Percentiles rank a stretch among this genome's conserved stretches.
These are phyloP conservation scores for Anodontia alba DNA, from an alignment of 2,888 invertebrate species.

Conservation along the genomic window DNA sequence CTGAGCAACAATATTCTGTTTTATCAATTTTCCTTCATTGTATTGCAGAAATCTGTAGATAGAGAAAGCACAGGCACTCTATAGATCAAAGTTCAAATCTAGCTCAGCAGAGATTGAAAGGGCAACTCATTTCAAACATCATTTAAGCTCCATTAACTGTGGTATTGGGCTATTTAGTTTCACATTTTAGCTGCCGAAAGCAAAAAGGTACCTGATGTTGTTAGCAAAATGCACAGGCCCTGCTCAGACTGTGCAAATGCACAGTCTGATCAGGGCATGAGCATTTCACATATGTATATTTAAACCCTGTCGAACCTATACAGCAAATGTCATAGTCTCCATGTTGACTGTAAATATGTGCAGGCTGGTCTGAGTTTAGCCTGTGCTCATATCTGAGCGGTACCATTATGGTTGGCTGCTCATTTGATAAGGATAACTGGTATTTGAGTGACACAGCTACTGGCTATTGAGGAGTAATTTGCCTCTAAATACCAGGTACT, in stretches of 20 bases:
- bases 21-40: background rate
- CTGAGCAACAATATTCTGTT: background rate
- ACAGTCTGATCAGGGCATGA: too few species aligned
- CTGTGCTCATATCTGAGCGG: too few species aligned
- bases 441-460: background rate
- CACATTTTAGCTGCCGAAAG: too few species aligned
- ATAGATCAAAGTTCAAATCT: background rate
- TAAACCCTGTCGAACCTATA: too few species aligned
- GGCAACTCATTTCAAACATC: conserved; percentile 16
- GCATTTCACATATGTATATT: too few species aligned
- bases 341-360: too few species aligned
- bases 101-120: conserved; percentile 14
- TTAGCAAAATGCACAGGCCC: too few species aligned
- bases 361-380: too few species aligned
- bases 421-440: conserved; percentile 12
- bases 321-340: too few species aligned
- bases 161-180: conserved; percentile 9
- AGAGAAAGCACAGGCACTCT: background rate
- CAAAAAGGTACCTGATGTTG: too few species aligned
- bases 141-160: conserved; percentile 15
- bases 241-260: too few species aligned
- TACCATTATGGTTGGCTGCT: too few species aligned
- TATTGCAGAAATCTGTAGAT: background rate
- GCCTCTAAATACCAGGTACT: background rate
- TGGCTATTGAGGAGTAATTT: conserved; percentile 4